A percentile compares a stretch with the other conserved stretches of the same genome.
phyloP scores from a whole-genome alignment of 2,797 vertebrate species.

The Leptoclinus maculatus region DNA sequence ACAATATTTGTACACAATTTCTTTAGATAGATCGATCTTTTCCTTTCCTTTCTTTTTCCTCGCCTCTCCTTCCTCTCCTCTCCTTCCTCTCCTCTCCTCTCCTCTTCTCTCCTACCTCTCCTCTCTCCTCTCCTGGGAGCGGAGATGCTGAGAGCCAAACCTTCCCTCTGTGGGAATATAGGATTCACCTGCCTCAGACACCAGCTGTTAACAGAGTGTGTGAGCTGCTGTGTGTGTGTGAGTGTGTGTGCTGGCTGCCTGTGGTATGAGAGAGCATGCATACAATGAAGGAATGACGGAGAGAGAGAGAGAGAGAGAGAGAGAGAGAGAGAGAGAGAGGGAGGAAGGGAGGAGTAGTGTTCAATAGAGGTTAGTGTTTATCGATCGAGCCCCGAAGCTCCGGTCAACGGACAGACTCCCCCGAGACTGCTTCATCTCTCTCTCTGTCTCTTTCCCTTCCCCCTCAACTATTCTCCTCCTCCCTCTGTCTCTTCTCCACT shows the following conservation, averaged over 20 bases:
- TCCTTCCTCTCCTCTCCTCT: conserved; percentile 17
- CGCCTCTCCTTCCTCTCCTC: neutral
- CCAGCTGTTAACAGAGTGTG: conserved; percentile 75
- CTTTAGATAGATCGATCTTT: neutral
- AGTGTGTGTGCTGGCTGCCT: conserved; percentile 51
- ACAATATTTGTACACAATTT: neutral
- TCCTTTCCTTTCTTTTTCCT: neutral
- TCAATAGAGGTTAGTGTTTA: conserved; percentile 90
- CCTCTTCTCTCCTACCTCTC: conserved; percentile 9
- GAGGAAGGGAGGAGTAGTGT: conserved; percentile 74
- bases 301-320: conserved; percentile 42
- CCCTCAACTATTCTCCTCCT: conserved; percentile 46
- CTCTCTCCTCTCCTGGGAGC: conserved; percentile 41
- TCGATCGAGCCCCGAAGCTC: conserved; percentile 85
- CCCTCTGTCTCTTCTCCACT: conserved; percentile 27
- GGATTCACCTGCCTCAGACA: conserved; percentile 81
- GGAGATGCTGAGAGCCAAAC: conserved; percentile 71
- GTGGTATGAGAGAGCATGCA: conserved; percentile 67
- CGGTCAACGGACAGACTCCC: conserved; percentile 86
- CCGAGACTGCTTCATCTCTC: conserved; percentile 76
- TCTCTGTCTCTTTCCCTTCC: conserved; percentile 60
- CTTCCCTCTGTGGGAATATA: conserved; percentile 79
- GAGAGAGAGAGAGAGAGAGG: conserved; percentile 32
- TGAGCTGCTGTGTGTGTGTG: conserved; percentile 28
- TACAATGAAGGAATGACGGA: conserved; percentile 72